Conservation (phyloP, 2,797 vertebrate species). For the Psittacula echo region DNA sequence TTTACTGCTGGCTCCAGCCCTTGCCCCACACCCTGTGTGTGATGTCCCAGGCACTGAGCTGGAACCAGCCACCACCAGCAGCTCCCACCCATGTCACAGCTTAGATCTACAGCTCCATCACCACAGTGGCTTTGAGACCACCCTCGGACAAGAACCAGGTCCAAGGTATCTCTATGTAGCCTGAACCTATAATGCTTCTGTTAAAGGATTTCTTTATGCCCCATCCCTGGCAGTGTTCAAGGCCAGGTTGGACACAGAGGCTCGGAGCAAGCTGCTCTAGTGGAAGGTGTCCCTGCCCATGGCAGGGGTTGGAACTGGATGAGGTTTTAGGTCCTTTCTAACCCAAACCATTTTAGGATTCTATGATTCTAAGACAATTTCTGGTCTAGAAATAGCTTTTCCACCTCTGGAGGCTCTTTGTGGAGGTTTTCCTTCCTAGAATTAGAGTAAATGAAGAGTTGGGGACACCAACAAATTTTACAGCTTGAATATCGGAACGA, state of each 20-base stretch:
- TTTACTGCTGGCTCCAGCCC: neutral
- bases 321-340: neutral
- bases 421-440: neutral
- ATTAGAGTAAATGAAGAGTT: neutral
- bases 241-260: fast-evolving
- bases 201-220: neutral
- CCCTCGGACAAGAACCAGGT: neutral
- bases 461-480: neutral
- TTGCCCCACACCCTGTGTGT: fast-evolving
- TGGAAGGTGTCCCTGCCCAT: neutral
- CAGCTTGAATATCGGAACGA: neutral
- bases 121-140: fast-evolving
- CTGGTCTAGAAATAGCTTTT: neutral
- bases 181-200: neutral
- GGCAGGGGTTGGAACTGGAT: neutral
- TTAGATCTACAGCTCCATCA: neutral
- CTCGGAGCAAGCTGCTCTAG: fast-evolving
- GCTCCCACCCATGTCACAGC: fast-evolving
- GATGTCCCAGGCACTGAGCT: neutral
- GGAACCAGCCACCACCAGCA: neutral
- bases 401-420: neutral
- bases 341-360: neutral
- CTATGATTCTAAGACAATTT: neutral
- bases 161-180: neutral
- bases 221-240: neutral